Conservation (phyloP, 1,140 invertebrate species). For the Zaprionus camerounensis region DNA sequence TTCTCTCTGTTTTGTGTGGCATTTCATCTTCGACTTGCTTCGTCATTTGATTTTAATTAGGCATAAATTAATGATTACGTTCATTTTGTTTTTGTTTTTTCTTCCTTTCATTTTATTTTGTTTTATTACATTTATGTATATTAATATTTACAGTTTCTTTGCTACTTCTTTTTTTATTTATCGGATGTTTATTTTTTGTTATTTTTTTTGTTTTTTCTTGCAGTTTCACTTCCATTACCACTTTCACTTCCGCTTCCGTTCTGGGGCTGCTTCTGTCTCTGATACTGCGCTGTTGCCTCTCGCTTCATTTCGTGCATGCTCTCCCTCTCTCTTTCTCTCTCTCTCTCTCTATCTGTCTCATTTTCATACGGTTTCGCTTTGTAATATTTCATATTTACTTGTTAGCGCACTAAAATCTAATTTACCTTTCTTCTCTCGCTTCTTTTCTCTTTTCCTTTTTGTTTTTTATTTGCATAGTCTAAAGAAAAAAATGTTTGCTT, state of each 20-base stretch:
- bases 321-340: conserved; percentile 3
- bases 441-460: conserved; percentile 24
- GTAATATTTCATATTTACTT: conserved; percentile 55
- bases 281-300: conserved; percentile 3
- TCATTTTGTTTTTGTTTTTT: conserved; percentile 3
- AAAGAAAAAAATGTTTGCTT: conserved; percentile 60
- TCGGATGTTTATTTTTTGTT: conserved; percentile 38
- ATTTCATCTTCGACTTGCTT: conserved; percentile 30
- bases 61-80: conserved; percentile 69
- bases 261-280: conserved; percentile 1
- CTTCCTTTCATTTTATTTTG: not conserved
- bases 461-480: conserved; percentile 38
- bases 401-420: conserved; percentile 56
- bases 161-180: conserved; percentile 50
- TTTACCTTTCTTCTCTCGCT: conserved; percentile 38
- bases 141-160: conserved; percentile 76
- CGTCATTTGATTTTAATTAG: conserved; percentile 60
- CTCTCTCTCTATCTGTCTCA: conserved; percentile 19
- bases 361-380: conserved; percentile 30
- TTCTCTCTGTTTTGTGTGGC: conserved; percentile 23
- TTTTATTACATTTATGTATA: conserved; percentile 50
- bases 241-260: conserved; percentile 1
- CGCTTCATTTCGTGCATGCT: not conserved
- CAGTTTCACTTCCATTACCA: not conserved
- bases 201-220: conserved; percentile 10